phyloP scores from a whole-genome alignment of 2,888 invertebrate genomes.

The Aporophyla nigra region DNA sequence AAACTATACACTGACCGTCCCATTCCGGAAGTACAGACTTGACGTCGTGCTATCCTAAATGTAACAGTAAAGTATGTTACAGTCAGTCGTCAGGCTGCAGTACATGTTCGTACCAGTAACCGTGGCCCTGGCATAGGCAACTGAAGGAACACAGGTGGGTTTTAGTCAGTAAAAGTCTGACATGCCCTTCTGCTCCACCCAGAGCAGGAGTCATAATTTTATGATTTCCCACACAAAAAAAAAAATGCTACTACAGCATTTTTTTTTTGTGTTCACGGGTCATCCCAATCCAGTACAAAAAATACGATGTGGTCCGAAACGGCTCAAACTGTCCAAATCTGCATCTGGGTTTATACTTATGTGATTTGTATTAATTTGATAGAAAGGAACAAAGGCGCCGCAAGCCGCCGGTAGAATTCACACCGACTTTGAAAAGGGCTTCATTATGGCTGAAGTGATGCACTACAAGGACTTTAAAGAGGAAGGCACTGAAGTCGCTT shows the following conservation, averaged over 20 bases:
- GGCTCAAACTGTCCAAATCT: neutral
- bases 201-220: too few relatives aligned
- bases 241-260: too few relatives aligned
- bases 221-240: too few relatives aligned
- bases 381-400: conserved; percentile 99
- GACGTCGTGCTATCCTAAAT: neutral
- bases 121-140: too few relatives aligned
- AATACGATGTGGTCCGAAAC: neutral
- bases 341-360: neutral
- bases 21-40: neutral
- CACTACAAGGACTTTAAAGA: conserved; percentile 99
- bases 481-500: conserved; percentile 97
- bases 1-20: neutral
- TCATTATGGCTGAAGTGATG: conserved; percentile 99
- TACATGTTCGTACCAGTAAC: neutral
- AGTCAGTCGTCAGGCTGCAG: neutral
- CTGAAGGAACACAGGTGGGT: too few relatives aligned
- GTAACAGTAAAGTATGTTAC: neutral
- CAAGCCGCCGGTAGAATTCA: conserved; percentile 99
- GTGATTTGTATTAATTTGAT: conserved; percentile 47
- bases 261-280: too few relatives aligned
- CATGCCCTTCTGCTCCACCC: too few relatives aligned
- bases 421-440: conserved; percentile 99
- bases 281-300: neutral
- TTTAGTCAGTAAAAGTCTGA: too few relatives aligned